phyloP scores from a whole-genome alignment of 2,888 invertebrate genomes.

The Temnothorax rugatulus region DNA sequence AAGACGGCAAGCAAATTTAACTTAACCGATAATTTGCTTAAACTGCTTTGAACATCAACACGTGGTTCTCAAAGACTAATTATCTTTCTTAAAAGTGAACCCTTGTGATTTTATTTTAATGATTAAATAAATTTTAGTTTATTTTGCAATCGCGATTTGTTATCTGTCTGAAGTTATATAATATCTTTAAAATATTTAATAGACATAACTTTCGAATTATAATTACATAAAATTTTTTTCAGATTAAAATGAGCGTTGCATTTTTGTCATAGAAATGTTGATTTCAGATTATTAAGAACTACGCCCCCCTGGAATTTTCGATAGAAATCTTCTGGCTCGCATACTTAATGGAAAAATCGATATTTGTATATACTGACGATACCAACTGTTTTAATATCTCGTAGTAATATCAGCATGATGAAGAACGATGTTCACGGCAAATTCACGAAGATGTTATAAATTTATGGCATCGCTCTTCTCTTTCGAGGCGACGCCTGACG shows the following conservation, averaged over 20 bases:
- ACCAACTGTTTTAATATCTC: constrained; percentile 17
- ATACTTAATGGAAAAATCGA: constrained; percentile 33
- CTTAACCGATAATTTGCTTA: constrained; percentile 13
- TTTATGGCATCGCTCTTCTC: constrained; percentile 51
- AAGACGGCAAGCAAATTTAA: constrained; percentile 24
- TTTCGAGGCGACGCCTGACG: constrained; percentile 53
- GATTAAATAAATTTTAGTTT: neutral
- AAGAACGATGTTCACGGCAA: constrained; percentile 4
- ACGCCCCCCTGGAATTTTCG: neutral
- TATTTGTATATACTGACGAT: neutral
- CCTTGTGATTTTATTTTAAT: neutral
- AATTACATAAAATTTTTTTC: neutral
- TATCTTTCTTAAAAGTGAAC: constrained; percentile 2
- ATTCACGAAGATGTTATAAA: constrained; percentile 59
- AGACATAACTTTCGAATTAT: neutral
- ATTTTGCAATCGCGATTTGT: neutral
- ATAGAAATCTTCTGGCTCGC: constrained; percentile 13
- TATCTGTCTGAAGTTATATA: neutral
- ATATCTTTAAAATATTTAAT: neutral
- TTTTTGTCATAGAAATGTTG: neutral
- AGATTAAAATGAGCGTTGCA: neutral
- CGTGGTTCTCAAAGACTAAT: neutral
- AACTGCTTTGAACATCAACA: neutral
- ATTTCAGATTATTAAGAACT: neutral
- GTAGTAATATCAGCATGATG: neutral